A percentile compares a stretch with the other conserved stretches of the same genome.
Evolutionary conservation across 2,113 vertebrate species (phyloP).

Genomic region (Sceloporus undulatus): DNA sequence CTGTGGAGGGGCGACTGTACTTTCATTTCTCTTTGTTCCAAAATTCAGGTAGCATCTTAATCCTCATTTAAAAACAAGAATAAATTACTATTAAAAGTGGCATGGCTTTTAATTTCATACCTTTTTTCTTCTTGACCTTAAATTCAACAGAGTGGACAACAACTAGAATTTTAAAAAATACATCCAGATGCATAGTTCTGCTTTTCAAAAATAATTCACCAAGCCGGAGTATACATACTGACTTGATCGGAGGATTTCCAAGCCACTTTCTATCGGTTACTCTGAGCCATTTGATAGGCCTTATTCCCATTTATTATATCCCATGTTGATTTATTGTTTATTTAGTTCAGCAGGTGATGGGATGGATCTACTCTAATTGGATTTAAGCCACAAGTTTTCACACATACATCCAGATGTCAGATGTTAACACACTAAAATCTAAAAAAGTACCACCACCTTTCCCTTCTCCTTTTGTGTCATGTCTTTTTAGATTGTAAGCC

Average conservation of each 20-base stretch:
- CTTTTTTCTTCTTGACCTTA: not conserved
- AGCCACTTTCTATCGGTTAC: not conserved
- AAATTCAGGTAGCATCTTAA: not conserved
- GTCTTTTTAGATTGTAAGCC: too few relatives aligned
- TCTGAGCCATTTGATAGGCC: not conserved
- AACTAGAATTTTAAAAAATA: not conserved
- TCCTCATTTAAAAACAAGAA: not conserved
- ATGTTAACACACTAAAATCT: not conserved
- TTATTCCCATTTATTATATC: too few relatives aligned
- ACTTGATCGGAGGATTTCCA: not conserved
- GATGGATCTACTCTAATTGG: too few relatives aligned
- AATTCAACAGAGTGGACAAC: not conserved
- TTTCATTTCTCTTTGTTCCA: not conserved
- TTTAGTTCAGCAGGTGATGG: too few relatives aligned
- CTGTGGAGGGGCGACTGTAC: too few relatives aligned
- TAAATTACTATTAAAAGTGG: not conserved
- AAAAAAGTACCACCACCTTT: too few relatives aligned
- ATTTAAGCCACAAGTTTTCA: not conserved
- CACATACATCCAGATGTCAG: not conserved
- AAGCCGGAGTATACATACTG: not conserved
- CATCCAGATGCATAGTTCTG: not conserved
- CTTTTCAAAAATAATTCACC: not conserved
- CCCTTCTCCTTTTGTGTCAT: too few relatives aligned
- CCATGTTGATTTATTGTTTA: too few relatives aligned
- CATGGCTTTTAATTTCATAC: not conserved